A percentile compares a stretch with the other conserved stretches of the same genome.
Evolutionary conservation across 2,797 vertebrate species (phyloP).

Genomic region (Taeniopygia guttata): DNA sequence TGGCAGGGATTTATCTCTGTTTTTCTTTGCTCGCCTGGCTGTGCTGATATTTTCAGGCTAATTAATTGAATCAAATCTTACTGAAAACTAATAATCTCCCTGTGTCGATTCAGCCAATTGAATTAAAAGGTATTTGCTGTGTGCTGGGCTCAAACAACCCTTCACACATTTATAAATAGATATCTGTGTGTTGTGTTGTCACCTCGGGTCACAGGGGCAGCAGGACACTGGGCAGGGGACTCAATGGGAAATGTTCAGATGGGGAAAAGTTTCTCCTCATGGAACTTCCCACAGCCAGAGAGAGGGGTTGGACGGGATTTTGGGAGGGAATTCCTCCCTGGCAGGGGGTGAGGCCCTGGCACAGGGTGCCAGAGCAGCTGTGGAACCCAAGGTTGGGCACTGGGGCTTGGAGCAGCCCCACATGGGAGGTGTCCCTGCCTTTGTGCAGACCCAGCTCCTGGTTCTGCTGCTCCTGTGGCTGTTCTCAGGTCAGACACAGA

Average conservation of each 20-base stretch:
- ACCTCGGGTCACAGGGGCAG: fast-evolving
- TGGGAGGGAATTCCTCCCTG: not conserved
- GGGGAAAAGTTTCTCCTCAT: not conserved
- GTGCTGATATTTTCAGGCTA: constrained; percentile 70
- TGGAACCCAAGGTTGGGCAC: not conserved
- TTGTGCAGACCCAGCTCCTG: not conserved
- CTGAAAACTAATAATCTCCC: constrained; percentile 66
- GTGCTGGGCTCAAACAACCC: not conserved
- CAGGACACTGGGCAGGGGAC: not conserved
- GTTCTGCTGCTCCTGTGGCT: not conserved
- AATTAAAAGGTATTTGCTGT: constrained; percentile 22
- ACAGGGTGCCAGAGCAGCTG: not conserved
- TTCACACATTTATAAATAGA: fast-evolving
- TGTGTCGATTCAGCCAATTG: not conserved
- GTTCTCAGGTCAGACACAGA: too few species aligned
- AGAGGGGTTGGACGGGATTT: fast-evolving
- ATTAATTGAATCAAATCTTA: constrained; percentile 75
- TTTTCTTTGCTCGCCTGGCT: constrained; percentile 69
- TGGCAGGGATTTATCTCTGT: constrained; percentile 76
- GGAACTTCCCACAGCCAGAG: not conserved
- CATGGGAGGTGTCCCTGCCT: not conserved
- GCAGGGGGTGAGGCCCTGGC: not conserved
- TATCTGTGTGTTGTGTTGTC: fast-evolving
- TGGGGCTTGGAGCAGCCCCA: not conserved
- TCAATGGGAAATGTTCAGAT: not conserved